Evolutionary conservation across 2,888 invertebrate genomes (phyloP).

Genomic region (Empis livida): DNA sequence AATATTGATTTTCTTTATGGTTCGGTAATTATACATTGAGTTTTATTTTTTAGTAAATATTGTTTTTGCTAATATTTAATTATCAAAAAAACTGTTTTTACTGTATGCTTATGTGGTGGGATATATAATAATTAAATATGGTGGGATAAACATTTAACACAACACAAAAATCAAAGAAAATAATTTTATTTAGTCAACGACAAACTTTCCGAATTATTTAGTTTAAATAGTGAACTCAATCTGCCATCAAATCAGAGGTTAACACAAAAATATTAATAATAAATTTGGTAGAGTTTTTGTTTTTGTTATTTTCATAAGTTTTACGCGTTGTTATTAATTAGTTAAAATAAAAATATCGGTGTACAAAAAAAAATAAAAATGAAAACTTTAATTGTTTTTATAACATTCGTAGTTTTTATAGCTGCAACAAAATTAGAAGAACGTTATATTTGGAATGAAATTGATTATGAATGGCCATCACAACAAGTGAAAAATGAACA

Average conservation of each 20-base stretch:
- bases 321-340: not conserved
- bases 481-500: conserved; percentile 46
- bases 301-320: not conserved
- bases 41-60: too few relatives aligned
- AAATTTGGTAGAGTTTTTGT: not conserved
- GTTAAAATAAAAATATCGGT: not conserved
- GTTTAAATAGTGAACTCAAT: too few relatives aligned
- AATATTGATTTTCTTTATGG: too few relatives aligned
- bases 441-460: conserved; percentile 55
- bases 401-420: conserved; percentile 8
- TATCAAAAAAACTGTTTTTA: too few relatives aligned
- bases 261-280: not conserved
- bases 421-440: conserved; percentile 42
- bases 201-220: too few relatives aligned
- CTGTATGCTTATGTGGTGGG: too few relatives aligned
- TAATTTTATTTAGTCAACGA: not conserved
- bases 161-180: not conserved
- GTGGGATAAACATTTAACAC: too few relatives aligned
- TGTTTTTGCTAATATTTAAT: too few relatives aligned
- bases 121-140: too few relatives aligned
- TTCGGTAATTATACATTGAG: too few relatives aligned
- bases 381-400: not conserved
- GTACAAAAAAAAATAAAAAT: not conserved
- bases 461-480: conserved; percentile 53
- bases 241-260: too few relatives aligned